These are phyloP conservation scores for Leptodon cayanensis DNA, from an alignment of 2,797 vertebrate species.

Conservation along the genomic window DNA sequence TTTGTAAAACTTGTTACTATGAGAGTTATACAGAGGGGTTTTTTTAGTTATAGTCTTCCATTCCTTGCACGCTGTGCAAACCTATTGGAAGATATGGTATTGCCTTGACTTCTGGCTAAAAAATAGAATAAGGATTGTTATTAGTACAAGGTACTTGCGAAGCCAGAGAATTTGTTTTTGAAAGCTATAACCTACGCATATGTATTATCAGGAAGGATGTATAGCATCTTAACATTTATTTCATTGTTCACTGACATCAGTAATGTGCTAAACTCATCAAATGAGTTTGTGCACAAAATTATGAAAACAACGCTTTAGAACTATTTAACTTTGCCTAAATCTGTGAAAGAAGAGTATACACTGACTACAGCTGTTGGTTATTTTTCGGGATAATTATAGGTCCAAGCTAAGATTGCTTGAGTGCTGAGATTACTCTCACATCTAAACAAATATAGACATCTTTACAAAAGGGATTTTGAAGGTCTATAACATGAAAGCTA, in stretches of 20 bases:
- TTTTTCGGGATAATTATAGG: not conserved
- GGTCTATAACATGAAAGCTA: not conserved
- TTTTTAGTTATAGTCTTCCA: not conserved
- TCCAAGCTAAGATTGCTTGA: not conserved
- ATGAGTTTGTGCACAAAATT: not conserved
- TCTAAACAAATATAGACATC: not conserved
- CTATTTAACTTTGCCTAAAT: not conserved
- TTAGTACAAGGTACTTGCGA: not conserved
- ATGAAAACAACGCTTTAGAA: not conserved
- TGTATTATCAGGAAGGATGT: not conserved
- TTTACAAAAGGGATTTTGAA: not conserved
- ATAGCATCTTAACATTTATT: not conserved
- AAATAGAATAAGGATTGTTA: not conserved
- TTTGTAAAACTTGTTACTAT: not conserved
- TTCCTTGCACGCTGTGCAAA: not conserved
- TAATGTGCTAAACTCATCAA: not conserved
- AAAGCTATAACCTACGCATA: not conserved
- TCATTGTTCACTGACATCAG: not conserved
- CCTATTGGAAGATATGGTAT: fast-evolving
- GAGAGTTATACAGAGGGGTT: not conserved
- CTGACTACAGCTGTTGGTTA: not conserved
- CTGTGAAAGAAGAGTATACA: not conserved
- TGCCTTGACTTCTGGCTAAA: not conserved
- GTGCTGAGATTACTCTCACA: not conserved
- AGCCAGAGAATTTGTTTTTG: not conserved